Conservation (phyloP, 2,113 vertebrate species). For the Dasyprocta punctata region DNA sequence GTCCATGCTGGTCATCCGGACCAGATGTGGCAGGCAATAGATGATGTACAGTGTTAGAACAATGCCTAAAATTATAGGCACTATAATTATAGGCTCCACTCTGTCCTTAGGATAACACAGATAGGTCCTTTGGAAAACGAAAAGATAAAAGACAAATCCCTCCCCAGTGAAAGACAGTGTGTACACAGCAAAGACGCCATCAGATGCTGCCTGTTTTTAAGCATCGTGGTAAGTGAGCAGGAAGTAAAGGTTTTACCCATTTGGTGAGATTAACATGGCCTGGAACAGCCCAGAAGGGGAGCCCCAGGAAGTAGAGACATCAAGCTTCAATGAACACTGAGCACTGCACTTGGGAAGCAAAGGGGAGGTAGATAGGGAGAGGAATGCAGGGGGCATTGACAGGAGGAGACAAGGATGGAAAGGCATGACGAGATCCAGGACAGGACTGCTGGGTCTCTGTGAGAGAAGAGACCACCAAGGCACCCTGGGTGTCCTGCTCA, state of each 20-base stretch:
- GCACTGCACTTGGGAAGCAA: not conserved
- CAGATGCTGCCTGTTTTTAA: not conserved
- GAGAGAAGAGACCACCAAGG: not conserved
- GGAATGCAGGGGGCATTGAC: not conserved
- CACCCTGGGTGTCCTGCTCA: fast-evolving
- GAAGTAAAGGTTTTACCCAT: not conserved
- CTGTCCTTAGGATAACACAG: not conserved
- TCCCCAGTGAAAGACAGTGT: not conserved
- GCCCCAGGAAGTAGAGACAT: not conserved
- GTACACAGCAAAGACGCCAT: not conserved
- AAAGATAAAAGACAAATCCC: not conserved
- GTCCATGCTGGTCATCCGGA: not conserved
- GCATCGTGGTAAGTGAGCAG: not conserved
- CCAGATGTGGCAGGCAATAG: fast-evolving
- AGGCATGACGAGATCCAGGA: fast-evolving
- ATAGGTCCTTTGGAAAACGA: not conserved
- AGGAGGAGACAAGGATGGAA: not conserved
- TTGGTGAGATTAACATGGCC: not conserved
- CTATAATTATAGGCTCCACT: not conserved
- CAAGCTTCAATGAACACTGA: not conserved
- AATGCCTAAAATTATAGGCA: not conserved
- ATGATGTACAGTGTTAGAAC: not conserved
- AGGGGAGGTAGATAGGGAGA: too few species aligned
- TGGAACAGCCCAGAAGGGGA: not conserved
- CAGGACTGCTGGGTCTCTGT: fast-evolving